phyloP scores from a whole-genome alignment of 2,113 vertebrate genomes.

The Alces alces region DNA sequence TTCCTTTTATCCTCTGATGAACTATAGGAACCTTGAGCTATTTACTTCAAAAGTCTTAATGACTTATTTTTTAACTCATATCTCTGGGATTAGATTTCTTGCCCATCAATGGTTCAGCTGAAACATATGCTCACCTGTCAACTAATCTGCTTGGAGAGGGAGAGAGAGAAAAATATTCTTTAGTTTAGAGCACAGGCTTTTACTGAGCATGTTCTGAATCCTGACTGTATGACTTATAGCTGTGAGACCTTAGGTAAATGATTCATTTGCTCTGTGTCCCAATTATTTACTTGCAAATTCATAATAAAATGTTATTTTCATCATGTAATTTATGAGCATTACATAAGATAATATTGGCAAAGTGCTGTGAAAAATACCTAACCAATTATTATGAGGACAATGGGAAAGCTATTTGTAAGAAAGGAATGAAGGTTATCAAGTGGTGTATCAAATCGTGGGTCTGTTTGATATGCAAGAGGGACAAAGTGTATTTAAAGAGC shows the following conservation, averaged over 20 bases:
- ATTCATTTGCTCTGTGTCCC: not conserved
- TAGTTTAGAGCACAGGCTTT: not conserved
- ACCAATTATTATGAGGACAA: constrained; percentile 5
- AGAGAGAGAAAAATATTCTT: not conserved
- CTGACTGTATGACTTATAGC: not conserved
- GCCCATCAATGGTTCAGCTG: not conserved
- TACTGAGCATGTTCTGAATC: not conserved
- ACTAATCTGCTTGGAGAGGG: not conserved
- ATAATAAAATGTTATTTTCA: not conserved
- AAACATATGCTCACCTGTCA: not conserved
- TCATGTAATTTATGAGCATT: not conserved
- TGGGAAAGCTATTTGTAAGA: not conserved
- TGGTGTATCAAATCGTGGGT: not conserved
- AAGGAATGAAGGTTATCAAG: not conserved
- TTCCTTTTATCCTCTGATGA: not conserved
- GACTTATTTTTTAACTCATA: not conserved
- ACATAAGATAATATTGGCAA: not conserved
- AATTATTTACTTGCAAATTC: not conserved
- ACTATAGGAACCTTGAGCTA: not conserved
- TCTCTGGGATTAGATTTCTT: not conserved
- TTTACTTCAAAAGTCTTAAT: not conserved
- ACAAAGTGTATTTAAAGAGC: not conserved
- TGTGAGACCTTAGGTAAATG: not conserved
- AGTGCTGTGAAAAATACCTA: not conserved
- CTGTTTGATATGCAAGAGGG: not conserved